Evolutionary conservation across 2,113 vertebrate genomes (phyloP).

Genomic region (Ammodytes dubius): DNA sequence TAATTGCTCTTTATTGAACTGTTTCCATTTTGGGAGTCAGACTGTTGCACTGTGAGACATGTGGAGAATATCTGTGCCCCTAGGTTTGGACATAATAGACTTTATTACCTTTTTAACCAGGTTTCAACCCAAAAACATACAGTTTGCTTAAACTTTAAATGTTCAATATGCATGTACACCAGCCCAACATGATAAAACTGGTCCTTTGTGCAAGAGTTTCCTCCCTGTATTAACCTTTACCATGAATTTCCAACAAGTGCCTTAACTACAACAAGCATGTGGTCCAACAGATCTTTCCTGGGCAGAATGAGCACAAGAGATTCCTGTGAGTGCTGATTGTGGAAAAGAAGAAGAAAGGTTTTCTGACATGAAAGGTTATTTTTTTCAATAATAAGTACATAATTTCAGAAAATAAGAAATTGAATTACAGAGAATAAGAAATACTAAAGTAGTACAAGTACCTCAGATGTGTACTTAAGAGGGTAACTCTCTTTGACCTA

Average conservation of each 20-base stretch:
- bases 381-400: too few species aligned
- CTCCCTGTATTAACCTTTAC: constrained; percentile 54
- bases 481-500: constrained; percentile 34
- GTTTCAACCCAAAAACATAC: background rate
- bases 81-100: background rate
- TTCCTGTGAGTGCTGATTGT: too few species aligned
- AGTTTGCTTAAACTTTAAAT: constrained; percentile 7
- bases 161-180: constrained; percentile 18
- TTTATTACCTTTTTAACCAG: background rate
- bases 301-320: constrained; percentile 36
- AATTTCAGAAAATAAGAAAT: too few species aligned
- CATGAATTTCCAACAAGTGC: constrained; percentile 63
- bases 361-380: constrained; percentile 31
- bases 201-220: constrained; percentile 53
- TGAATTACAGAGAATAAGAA: too few species aligned
- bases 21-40: constrained; percentile 1
- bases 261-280: constrained; percentile 72
- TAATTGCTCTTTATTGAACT: constrained; percentile 36
- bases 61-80: background rate
- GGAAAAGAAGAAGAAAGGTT: constrained; percentile 25
- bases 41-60: background rate
- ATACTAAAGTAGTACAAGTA: too few species aligned
- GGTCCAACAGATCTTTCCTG: constrained; percentile 70
- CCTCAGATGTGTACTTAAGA: too few species aligned
- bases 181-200: constrained; percentile 44